These are phyloP conservation scores for Pyrochroa serraticornis DNA, from an alignment of 2,888 invertebrate species.

Conservation along the genomic window DNA sequence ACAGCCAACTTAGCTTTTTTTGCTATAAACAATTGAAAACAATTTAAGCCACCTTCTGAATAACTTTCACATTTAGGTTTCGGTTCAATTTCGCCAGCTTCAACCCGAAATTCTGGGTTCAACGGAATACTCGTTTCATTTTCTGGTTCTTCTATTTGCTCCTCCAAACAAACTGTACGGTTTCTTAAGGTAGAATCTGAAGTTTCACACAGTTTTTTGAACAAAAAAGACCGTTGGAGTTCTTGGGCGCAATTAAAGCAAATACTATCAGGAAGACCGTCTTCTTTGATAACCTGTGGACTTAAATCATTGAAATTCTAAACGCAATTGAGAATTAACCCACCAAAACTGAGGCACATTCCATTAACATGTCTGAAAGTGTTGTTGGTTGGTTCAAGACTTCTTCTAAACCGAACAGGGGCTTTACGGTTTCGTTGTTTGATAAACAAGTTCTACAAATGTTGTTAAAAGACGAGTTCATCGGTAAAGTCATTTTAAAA, in stretches of 20 bases:
- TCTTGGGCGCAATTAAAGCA: slow-evolving; percentile 47
- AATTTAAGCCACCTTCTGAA: too few species aligned
- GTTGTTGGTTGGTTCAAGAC: slow-evolving; percentile 34
- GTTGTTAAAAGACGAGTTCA: slow-evolving; percentile 11
- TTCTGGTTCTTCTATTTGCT: background rate
- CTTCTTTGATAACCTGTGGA: slow-evolving; percentile 42
- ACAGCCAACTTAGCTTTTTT: too few species aligned
- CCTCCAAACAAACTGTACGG: background rate
- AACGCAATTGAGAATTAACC: slow-evolving; percentile 3
- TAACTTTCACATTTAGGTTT: too few species aligned
- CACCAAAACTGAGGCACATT: slow-evolving; percentile 45
- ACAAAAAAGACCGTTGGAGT: slow-evolving; percentile 43
- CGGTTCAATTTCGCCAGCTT: too few species aligned
- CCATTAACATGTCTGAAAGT: slow-evolving; percentile 41
- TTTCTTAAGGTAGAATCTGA: slow-evolving; percentile 44
- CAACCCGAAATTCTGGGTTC: background rate
- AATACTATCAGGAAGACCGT: slow-evolving; percentile 50
- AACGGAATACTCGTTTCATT: too few species aligned
- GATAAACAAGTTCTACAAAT: slow-evolving; percentile 42
- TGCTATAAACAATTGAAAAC: too few species aligned
- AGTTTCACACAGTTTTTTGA: slow-evolving; percentile 47
- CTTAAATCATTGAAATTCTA: slow-evolving; percentile 16
- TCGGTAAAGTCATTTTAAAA: slow-evolving; percentile 1
- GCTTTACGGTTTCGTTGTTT: slow-evolving; percentile 34
- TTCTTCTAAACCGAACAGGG: slow-evolving; percentile 36